Evolutionary conservation across 1,140 invertebrate species (phyloP), one percentile per base, ranked within the genome.

Genomic region (Aphelenchoides besseyi): DNA sequence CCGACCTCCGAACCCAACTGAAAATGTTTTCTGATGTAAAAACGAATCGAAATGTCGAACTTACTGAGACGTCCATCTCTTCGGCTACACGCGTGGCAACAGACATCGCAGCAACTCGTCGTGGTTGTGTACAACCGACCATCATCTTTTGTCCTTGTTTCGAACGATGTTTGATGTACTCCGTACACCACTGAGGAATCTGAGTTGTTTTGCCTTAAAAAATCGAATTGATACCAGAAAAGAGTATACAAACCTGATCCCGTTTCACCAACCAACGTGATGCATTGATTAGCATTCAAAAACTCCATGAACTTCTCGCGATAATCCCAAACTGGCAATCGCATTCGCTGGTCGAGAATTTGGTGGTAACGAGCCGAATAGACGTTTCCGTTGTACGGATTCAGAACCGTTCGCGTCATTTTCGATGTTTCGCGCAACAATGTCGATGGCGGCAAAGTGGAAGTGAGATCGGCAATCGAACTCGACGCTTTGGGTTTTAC

Each of bases 161-260:
- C 54, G 54, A 29, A 23, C 66, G 32, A n/a, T 61, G 52, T 63
- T 85, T 76, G 0, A 93, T 91, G 88, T 91, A 95, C 77, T 97
- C 93, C 0, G 95, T 91, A 85, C 93, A 95, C 93, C 93, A 91
- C 85, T 89, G 88, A 23, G 89, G 89, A 75, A 89, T 89, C 85
- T 89, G 95, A 32, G 96, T 99, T 1, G 96, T 99, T 88, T 98
- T 98, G 0, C 95, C 95, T 70, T 92, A 95, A n/a, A n/a, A n/a
- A n/a, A n/a, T n/a, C n/a, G n/a, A n/a, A n/a, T n/a, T n/a, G n/a
- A n/a, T n/a, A n/a, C n/a, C n/a, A n/a, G n/a, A n/a, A n/a, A n/a
- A n/a, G n/a, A n/a, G n/a, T n/a, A n/a, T n/a, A n/a, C n/a, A n/a
- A n/a, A n/a, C n/a, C n/a, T n/a, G n/a, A n/a, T 8, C 94, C 92